These are phyloP conservation scores for Odocoileus virginianus DNA, from an alignment of 2,113 vertebrate species.

Conservation along the genomic window DNA sequence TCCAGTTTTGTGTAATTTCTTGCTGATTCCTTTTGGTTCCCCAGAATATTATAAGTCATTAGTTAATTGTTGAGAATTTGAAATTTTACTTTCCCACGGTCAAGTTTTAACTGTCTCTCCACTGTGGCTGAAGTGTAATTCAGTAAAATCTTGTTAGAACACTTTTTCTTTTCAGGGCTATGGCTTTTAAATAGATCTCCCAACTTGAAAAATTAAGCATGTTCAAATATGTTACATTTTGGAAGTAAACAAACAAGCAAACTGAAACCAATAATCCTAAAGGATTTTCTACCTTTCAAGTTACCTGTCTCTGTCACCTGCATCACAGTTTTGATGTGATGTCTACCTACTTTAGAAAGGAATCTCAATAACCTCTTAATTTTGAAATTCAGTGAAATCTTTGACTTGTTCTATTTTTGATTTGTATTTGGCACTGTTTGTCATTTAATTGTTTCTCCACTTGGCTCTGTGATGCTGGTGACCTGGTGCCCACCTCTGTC, in stretches of 20 bases:
- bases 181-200: background rate
- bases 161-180: background rate
- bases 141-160: conserved; percentile 38
- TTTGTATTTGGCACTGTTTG: background rate
- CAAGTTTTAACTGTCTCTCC: conserved; percentile 28
- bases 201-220: conserved; percentile 15
- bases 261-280: background rate
- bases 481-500: background rate
- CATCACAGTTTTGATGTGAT: background rate
- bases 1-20: background rate
- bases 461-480: background rate
- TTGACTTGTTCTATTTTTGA: background rate
- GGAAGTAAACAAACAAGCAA: background rate
- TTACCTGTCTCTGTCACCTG: background rate
- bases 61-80: conserved; percentile 56
- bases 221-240: conserved; percentile 21
- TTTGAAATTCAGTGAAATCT: background rate
- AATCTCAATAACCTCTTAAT: background rate
- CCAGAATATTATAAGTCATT: conserved; percentile 57
- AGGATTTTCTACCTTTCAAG: background rate
- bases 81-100: conserved; percentile 69
- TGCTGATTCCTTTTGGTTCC: conserved; percentile 5
- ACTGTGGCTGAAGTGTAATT: conserved; percentile 45
- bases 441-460: background rate
- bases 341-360: background rate